Evolutionary conservation across 2,888 invertebrate genomes (phyloP).

Genomic region (Hemicrepidius hirtus): DNA sequence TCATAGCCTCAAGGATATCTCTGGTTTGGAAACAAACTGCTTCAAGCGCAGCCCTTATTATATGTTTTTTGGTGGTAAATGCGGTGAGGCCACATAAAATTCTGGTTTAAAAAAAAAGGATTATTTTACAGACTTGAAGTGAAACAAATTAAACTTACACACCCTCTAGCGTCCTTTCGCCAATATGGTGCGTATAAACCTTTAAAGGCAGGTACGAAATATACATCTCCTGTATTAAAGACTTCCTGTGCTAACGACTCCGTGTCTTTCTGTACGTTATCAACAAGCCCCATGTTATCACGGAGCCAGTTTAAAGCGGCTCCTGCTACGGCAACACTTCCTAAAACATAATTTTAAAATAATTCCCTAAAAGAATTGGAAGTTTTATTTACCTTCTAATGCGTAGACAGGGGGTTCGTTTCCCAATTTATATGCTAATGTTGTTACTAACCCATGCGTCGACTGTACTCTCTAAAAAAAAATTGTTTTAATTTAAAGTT

Average conservation of each 20-base stretch:
- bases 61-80: conserved; percentile 93
- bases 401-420: conserved; percentile 90
- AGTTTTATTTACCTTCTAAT: conserved; percentile 82
- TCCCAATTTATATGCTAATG: conserved; percentile 96
- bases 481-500: not conserved
- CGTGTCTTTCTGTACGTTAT: conserved; percentile 81
- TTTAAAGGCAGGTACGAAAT: conserved; percentile 98
- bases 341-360: conserved; percentile 62
- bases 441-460: conserved; percentile 93
- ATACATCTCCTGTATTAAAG: conserved; percentile 93
- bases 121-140: not conserved
- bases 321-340: conserved; percentile 94
- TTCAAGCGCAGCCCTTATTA: conserved; percentile 94
- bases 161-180: conserved; percentile 97
- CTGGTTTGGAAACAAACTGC: conserved; percentile 97
- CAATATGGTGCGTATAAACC: conserved; percentile 99
- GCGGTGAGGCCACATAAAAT: conserved; percentile 95
- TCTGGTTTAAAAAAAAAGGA: too few species aligned
- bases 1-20: conserved; percentile 96
- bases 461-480: conserved; percentile 84
- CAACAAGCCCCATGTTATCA: conserved; percentile 91
- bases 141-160: conserved; percentile 68
- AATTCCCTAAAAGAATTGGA: not conserved
- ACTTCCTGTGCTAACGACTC: conserved; percentile 78
- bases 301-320: conserved; percentile 94